Evolutionary conservation across 1,140 invertebrate species (phyloP).

Genomic region (Meloidogyne chitwoodi): DNA sequence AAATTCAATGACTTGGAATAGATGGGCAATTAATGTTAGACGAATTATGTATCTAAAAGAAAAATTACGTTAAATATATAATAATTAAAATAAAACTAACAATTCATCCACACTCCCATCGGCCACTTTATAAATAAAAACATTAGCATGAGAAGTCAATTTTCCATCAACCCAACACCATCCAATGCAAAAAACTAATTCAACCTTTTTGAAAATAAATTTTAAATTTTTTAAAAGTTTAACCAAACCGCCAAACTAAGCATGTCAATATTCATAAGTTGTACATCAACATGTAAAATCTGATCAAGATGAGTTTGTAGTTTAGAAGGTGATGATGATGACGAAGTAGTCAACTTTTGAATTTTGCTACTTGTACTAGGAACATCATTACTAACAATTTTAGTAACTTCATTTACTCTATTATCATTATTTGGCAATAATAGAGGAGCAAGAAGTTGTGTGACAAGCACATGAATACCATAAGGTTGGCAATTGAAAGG

Average conservation of each 20-base stretch:
- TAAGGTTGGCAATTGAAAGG: slow-evolving; percentile 44
- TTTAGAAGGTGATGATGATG: background rate
- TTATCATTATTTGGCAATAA: slow-evolving; percentile 7
- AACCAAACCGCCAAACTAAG: slow-evolving; percentile 40
- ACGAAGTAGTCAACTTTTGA: no score
- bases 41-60: slow-evolving; percentile 15
- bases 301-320: slow-evolving; percentile 7
- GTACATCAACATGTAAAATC: slow-evolving; percentile 20
- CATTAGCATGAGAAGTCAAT: background rate
- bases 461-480: slow-evolving; percentile 28
- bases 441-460: slow-evolving; percentile 34
- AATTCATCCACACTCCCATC: slow-evolving; percentile 42
- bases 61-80: background rate
- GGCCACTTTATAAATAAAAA: slow-evolving; percentile 26
- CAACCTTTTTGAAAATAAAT: slow-evolving; percentile 7
- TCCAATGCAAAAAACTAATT: slow-evolving; percentile 34
- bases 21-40: slow-evolving; percentile 40
- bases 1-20: slow-evolving; percentile 40
- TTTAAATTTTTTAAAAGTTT: no score
- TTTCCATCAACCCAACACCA: slow-evolving; percentile 41
- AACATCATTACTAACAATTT: background rate
- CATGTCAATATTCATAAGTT: slow-evolving; percentile 57
- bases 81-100: background rate
- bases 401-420: background rate
- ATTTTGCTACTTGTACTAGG: background rate